A percentile compares a stretch with the other conserved stretches of the same genome.
phyloP scores from a whole-genome alignment of 1,140 invertebrate species.

The Ips typographus region DNA sequence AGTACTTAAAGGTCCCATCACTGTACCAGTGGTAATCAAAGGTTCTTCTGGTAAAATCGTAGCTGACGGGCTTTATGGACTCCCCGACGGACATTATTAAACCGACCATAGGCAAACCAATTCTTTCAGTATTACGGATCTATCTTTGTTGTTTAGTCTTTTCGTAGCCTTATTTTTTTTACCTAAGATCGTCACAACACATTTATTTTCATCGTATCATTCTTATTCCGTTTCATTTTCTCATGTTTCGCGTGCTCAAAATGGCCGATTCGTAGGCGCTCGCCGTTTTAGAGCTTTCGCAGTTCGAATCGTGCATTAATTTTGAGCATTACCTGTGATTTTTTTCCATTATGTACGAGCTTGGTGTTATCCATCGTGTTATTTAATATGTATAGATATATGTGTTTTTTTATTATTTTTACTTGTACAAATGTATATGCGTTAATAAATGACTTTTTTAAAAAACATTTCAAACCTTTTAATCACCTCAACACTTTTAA shows the following conservation, averaged over 20 bases:
- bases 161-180: slow-evolving; percentile 29
- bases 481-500: too few relatives aligned
- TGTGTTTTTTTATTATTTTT: slow-evolving; percentile 28
- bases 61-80: slow-evolving; percentile 43
- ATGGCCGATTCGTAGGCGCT: slow-evolving; percentile 26
- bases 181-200: slow-evolving; percentile 35
- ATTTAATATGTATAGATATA: slow-evolving; percentile 38
- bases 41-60: slow-evolving; percentile 43
- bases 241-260: slow-evolving; percentile 23
- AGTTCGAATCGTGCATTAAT: slow-evolving; percentile 24
- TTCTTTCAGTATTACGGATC: slow-evolving; percentile 36
- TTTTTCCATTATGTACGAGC: slow-evolving; percentile 35
- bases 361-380: slow-evolving; percentile 37
- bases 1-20: slow-evolving; percentile 41
- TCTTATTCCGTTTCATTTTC: slow-evolving; percentile 24
- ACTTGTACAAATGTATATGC: slow-evolving; percentile 39
- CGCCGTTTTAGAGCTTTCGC: slow-evolving; percentile 24
- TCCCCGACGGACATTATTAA: slow-evolving; percentile 28
- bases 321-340: slow-evolving; percentile 35
- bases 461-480: slow-evolving; percentile 5
- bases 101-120: slow-evolving; percentile 38
- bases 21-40: slow-evolving; percentile 42
- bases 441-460: slow-evolving; percentile 38
- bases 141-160: slow-evolving; percentile 22
- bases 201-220: slow-evolving; percentile 15